phyloP scores from a whole-genome alignment of 2,888 invertebrate species.

The Nymphalis polychloros region DNA sequence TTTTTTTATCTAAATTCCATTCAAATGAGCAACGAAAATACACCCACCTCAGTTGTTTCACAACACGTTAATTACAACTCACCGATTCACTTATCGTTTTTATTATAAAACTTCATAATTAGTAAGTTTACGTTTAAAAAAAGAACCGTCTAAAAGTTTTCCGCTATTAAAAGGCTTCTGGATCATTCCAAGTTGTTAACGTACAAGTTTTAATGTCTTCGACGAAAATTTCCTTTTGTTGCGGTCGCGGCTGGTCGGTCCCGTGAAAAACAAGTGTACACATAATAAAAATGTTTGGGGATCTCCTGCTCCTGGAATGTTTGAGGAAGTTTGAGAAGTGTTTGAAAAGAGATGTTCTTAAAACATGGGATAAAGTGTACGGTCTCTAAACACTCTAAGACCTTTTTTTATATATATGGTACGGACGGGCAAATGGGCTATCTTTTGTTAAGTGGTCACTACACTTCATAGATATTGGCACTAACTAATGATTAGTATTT shows the following conservation, averaged over 20 bases:
- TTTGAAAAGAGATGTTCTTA: neutral
- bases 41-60: too few relatives aligned
- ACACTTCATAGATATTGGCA: too few relatives aligned
- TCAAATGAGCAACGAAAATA: constrained; percentile 1
- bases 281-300: constrained; percentile 4
- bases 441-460: too few relatives aligned
- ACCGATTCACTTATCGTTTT: constrained; percentile 1
- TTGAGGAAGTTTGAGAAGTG: neutral
- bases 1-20: neutral
- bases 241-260: constrained; percentile 49
- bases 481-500: too few relatives aligned
- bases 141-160: constrained; percentile 52
- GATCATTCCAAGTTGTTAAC: constrained; percentile 52
- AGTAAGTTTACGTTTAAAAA: constrained; percentile 56
- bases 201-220: constrained; percentile 71
- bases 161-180: constrained; percentile 56
- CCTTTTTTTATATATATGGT: neutral
- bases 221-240: constrained; percentile 57
- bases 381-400: neutral
- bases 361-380: neutral
- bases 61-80: too few relatives aligned
- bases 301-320: neutral
- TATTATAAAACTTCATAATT: constrained; percentile 56
- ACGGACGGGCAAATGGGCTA: too few relatives aligned
- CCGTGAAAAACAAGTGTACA: constrained; percentile 27